These are phyloP conservation scores for Danio rerio DNA, from an alignment of 2,113 vertebrate genomes.

Conservation along the genomic window GRCz12tu NC_133185.1:32193001-32193500, in stretches of 20 bases:
- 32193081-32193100: slow-evolving; percentile 74
- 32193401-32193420: too few species aligned
- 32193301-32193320: neutral
- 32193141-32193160: slow-evolving; percentile 31
- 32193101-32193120: slow-evolving; percentile 70
- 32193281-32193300: neutral
- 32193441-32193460: too few species aligned
- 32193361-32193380: neutral
- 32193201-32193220: neutral
- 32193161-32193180: slow-evolving; percentile 32
- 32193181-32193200: neutral
- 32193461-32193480: too few species aligned
- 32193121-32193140: slow-evolving; percentile 69
- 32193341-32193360: neutral
- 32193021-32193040: slow-evolving; percentile 60
- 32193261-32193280: neutral
- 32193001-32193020: slow-evolving; percentile 49
- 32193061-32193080: slow-evolving; percentile 67
- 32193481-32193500: too few species aligned
- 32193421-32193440: too few species aligned
- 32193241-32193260: neutral
- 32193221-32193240: slow-evolving; percentile 2
- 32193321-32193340: neutral
- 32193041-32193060: slow-evolving; percentile 65
- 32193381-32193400: too few species aligned